Evolutionary conservation across 2,113 vertebrate genomes (phyloP).

Genomic region (Telmatochromis brachygnathus): DNA sequence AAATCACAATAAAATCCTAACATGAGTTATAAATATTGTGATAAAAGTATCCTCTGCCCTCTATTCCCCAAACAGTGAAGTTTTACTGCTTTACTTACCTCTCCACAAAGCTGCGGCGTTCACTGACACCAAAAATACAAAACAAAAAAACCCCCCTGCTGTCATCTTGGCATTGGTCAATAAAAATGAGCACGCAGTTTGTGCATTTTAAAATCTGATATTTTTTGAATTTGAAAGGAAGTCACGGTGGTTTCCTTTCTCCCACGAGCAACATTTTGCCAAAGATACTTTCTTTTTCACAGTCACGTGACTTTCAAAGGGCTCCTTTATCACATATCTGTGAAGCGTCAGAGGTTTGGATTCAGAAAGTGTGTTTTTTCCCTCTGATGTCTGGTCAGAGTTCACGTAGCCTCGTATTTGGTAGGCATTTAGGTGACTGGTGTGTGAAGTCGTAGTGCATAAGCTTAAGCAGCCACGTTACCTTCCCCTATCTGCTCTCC

Average conservation of each 20-base stretch:
- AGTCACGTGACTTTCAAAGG: background rate
- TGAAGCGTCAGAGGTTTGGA: background rate
- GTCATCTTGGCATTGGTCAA: background rate
- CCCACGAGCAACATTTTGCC: background rate
- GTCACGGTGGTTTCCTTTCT: background rate
- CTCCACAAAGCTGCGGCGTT: background rate
- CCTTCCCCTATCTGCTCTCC: background rate
- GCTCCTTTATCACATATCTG: background rate
- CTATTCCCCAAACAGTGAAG: background rate
- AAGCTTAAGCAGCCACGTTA: background rate
- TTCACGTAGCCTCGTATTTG: background rate
- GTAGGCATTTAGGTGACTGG: background rate
- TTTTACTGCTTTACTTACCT: background rate
- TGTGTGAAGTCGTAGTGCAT: background rate
- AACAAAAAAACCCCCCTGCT: accelerated
- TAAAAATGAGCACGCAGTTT: background rate
- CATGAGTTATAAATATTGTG: background rate
- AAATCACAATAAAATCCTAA: background rate
- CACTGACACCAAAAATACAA: background rate
- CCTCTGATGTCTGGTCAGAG: background rate
- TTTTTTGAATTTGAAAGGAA: background rate
- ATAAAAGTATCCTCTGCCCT: background rate
- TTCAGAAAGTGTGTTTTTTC: background rate
- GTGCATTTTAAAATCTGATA: background rate
- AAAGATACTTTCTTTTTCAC: background rate